A percentile compares a stretch with the other conserved stretches of the same genome.
Conservation (phyloP, 1,140 invertebrate species). For the Drosophila ercepeae region DNA sequence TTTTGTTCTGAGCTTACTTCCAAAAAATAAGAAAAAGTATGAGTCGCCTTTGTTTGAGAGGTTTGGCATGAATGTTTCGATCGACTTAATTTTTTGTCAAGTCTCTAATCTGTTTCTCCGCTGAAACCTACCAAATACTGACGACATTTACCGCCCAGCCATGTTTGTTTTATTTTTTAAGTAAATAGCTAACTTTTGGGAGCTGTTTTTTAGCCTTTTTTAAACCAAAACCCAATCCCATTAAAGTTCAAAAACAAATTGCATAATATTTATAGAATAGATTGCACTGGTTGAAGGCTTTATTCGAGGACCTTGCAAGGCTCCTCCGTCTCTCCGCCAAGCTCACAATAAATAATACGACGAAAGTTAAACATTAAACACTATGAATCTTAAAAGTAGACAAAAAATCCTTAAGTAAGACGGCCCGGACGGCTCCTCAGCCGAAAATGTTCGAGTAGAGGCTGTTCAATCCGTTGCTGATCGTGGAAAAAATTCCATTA, state of each 20-base stretch:
- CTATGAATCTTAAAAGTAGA: constrained; percentile 36
- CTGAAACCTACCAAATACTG: neutral
- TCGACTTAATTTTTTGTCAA: constrained; percentile 15
- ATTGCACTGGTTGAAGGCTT: constrained; percentile 35
- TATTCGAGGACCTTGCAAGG: constrained; percentile 2
- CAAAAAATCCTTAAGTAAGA: constrained; percentile 34
- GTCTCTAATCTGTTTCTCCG: neutral
- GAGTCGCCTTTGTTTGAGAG: constrained; percentile 1
- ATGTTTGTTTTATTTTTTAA: neutral
- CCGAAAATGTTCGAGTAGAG: constrained; percentile 90
- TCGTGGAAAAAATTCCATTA: constrained; percentile 89
- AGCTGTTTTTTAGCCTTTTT: too few species aligned
- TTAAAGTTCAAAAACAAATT: neutral
- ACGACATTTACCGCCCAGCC: neutral
- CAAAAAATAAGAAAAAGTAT: constrained; percentile 22
- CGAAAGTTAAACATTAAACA: constrained; percentile 16
- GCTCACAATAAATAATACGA: constrained; percentile 42
- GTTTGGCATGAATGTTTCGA: constrained; percentile 1
- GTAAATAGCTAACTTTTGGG: too few species aligned
- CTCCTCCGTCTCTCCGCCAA: neutral
- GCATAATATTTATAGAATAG: neutral
- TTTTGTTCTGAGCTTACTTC: constrained; percentile 41
- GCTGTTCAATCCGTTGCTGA: constrained; percentile 90
- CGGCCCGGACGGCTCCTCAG: constrained; percentile 63
- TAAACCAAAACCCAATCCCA: neutral